These are phyloP conservation scores for Callitettix versicolor DNA, from an alignment of 1,140 invertebrate species.

Conservation along the genomic window DNA sequence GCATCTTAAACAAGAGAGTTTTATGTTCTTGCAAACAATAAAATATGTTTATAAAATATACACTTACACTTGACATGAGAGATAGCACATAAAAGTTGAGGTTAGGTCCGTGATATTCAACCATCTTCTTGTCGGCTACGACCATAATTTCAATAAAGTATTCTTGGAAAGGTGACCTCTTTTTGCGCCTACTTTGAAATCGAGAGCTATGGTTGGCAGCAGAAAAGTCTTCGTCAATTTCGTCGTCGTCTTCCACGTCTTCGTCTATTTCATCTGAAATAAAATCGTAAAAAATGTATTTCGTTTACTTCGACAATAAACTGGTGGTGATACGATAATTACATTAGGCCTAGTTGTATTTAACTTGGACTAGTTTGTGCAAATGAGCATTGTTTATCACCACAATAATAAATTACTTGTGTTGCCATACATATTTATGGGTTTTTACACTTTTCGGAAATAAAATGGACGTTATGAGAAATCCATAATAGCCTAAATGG, in stretches of 20 bases:
- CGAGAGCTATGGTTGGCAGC: not conserved
- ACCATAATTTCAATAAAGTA: conserved; percentile 71
- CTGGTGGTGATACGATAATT: too few relatives aligned
- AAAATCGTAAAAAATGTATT: not conserved
- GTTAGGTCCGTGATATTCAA: conserved; percentile 51
- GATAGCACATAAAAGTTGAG: conserved; percentile 63
- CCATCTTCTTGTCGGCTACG: conserved; percentile 69
- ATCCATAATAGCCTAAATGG: too few relatives aligned
- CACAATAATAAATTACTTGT: too few relatives aligned
- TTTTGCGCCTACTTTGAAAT: conserved; percentile 16
- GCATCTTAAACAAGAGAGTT: too few relatives aligned
- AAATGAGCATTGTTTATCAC: too few relatives aligned
- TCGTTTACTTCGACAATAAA: not conserved
- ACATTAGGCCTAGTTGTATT: too few relatives aligned
- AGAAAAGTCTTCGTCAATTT: not conserved
- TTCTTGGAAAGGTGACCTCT: conserved; percentile 39
- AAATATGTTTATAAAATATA: too few relatives aligned
- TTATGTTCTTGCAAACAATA: too few relatives aligned
- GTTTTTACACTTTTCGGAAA: too few relatives aligned
- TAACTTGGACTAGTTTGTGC: too few relatives aligned
- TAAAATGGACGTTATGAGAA: too few relatives aligned
- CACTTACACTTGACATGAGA: conserved; percentile 64
- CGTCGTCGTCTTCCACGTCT: not conserved
- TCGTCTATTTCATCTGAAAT: conserved; percentile 3
- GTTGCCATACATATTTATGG: too few relatives aligned